Evolutionary conservation across 2,113 vertebrate genomes (phyloP), one percentile per base, ranked within the genome.

Genomic region (Erythrocebus patas): DNA sequence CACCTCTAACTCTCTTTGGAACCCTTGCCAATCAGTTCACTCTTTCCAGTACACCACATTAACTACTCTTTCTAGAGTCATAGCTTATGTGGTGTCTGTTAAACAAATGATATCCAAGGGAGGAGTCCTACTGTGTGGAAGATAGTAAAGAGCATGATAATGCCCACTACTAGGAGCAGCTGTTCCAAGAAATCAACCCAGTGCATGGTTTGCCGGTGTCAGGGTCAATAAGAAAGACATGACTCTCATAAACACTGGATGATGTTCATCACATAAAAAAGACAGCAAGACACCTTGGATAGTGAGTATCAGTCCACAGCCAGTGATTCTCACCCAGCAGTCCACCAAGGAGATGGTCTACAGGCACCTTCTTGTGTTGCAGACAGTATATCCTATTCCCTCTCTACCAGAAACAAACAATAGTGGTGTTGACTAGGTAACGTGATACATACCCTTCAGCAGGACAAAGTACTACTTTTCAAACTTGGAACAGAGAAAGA

Each of bases 241-340:
- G 38, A 43, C 45, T 81, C 35, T 32, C 13, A 35, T 30, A 70
- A 48, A 11, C 6, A 14, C 13, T 59, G 57, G 43, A 35, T 50
- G 6, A 3, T 6, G 5, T 50, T 55, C 45, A 68, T 66, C 30
- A 45, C 38, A 86, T 32, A 68, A 18, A 81, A 23, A 45, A 38
- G 11, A 59, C 25, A 66, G 64, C 22, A 59, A 50, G 38, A 8
- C 55, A 59, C 13, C 40, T 43, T 70, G 22, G 61, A 14, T 0
- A 80, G 45, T 12, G 40, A 68, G 3, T 4, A 5, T 11, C 2
- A 4, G 20, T 10, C 13, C 4, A 2, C 35, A 14, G 12, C 45
- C 16, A 45, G 6, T 13, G n/a, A 20, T 10, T 50, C 70, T 93
- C n/a, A 6, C 25, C 35, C 20, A 23, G 11, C 18, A n/a, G 18